Evolutionary conservation across 2,888 invertebrate genomes (phyloP).

Genomic region (Leptinotarsa peninsularis): DNA sequence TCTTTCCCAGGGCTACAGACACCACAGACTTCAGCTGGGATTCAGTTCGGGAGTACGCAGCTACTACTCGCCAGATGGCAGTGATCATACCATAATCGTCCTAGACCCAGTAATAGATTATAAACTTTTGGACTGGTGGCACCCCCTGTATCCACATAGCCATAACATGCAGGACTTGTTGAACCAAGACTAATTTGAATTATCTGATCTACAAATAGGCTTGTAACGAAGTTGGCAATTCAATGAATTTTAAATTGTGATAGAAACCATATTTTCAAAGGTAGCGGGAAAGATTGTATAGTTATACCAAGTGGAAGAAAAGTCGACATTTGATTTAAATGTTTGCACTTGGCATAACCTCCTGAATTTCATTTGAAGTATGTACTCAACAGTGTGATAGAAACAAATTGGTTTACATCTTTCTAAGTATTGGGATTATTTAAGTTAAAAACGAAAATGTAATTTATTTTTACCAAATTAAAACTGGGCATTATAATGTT

Average conservation of each 20-base stretch:
- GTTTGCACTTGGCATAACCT: not conserved
- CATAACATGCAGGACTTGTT: conserved; percentile 58
- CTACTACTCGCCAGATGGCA: conserved; percentile 36
- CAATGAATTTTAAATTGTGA: conserved; percentile 11
- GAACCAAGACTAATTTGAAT: conserved; percentile 51
- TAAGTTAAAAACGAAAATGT: not conserved
- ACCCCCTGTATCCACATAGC: conserved; percentile 69
- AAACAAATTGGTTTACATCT: not conserved
- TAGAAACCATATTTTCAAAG: not conserved
- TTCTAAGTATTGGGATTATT: not conserved
- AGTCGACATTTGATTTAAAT: not conserved
- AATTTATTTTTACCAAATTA: conserved; percentile 15
- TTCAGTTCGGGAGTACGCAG: conserved; percentile 67
- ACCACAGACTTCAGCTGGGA: conserved; percentile 69
- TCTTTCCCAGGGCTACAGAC: conserved; percentile 69
- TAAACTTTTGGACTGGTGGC: conserved; percentile 77
- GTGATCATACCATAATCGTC: conserved; percentile 63
- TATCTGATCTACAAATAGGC: not conserved
- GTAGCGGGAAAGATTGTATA: too few relatives aligned
- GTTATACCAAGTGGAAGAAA: not conserved
- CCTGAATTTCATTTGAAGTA: not conserved
- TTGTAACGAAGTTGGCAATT: conserved; percentile 3
- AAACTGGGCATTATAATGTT: conserved; percentile 15
- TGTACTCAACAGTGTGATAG: conserved; percentile 13
- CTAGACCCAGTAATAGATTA: conserved; percentile 69